Evolutionary conservation across 30 jellyfish, hydroid and myxozoan genomes (phyloP).

Genomic region (Cassiopea xamachana): DNA sequence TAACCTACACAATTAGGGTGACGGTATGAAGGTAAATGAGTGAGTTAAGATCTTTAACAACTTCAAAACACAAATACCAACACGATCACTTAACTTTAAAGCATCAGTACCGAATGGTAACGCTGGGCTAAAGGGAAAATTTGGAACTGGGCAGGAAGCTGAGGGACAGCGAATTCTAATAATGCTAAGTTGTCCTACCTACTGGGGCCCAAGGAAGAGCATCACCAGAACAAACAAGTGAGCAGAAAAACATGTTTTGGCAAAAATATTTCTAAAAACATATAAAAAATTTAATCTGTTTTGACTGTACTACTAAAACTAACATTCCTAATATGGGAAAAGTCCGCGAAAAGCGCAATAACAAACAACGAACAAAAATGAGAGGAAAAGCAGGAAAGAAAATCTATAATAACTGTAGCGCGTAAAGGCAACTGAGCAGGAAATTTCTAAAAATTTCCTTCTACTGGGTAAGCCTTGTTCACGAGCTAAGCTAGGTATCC

Average conservation of each 20-base stretch:
- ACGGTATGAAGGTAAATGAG: too few species aligned
- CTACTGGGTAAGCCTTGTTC: background rate
- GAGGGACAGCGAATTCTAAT: too few species aligned
- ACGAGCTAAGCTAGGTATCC: background rate
- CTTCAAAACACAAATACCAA: too few species aligned
- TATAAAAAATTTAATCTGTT: background rate
- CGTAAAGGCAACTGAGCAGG: background rate
- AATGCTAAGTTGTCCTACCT: too few species aligned
- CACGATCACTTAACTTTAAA: too few species aligned
- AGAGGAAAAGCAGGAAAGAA: background rate
- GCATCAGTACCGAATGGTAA: too few species aligned
- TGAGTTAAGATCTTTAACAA: too few species aligned
- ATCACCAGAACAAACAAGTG: background rate
- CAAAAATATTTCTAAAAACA: background rate
- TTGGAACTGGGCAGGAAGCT: too few species aligned
- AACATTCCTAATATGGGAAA: conserved; percentile 1
- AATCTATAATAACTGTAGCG: background rate
- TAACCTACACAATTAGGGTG: too few species aligned
- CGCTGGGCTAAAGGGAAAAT: too few species aligned
- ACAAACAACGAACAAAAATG: background rate
- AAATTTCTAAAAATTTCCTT: background rate
- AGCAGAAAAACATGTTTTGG: background rate
- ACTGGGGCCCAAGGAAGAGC: background rate
- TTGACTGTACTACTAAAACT: background rate
- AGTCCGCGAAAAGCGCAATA: background rate